Evolutionary conservation across 2,113 vertebrate species (phyloP), one percentile per base, ranked within the genome.

Genomic region (Odocoileus hemionus): DNA sequence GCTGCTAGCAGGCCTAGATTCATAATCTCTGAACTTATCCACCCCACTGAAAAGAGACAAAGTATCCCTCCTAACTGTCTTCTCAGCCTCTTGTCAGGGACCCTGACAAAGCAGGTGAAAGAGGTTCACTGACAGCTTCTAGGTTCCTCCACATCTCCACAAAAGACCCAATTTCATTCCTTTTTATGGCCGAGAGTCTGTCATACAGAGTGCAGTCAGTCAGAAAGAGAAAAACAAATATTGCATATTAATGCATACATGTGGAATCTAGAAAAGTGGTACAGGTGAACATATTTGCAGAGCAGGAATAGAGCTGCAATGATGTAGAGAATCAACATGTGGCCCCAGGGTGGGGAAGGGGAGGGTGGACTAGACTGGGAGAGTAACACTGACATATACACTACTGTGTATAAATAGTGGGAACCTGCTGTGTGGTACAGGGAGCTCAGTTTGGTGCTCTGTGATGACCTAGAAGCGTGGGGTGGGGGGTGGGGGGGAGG

Each of bases 401-500:
- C 17, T 36, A 36, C 23, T 1, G 5, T 43, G 36, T 76, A 1
- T 76, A 14, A 74, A 14, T 43, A 43, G 39, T 26, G 70, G 70
- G 70, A 26, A 13, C 36, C 36, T 76, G 36, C 70, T 76, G 23
- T 76, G 1, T 3, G 14, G 70, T 7, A 43, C 70, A 26, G 23
- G 70, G 70, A 14, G 70, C 36, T 25, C 70, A 25, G 11, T 7
- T 13, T 43, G 36, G 5, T 74, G 36, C 70, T 74, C 70, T 43
- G 36, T 4, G 36, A 76, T 43, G 70, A 26, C 36, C 36, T 43
- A 43, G 21, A 43, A 12, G 23, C 2, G 11, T 13, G 21, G 36
- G n/a, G 9, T 39, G 10, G 1, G n/a, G 21, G 11, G 11, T 2
- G 0, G 5, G 9, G 15, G 17, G 1, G n/a, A 25, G 36, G 21